Evolutionary conservation across 2,888 invertebrate species (phyloP), one percentile per base, ranked within the genome.

Genomic region (Spisula subtruncata): DNA sequence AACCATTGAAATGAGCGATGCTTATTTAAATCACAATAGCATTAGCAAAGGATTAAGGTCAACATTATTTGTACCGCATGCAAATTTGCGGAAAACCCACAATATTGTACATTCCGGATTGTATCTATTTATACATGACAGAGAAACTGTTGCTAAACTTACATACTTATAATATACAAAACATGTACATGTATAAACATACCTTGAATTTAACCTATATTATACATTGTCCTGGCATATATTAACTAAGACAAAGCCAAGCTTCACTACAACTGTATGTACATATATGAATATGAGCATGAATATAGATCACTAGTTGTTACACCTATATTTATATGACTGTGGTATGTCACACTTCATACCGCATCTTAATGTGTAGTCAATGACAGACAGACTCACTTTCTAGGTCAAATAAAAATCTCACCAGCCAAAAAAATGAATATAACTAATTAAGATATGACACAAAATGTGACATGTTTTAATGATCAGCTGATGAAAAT

Each of bases 331-430:
- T 66, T 66, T 66, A 51, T 51, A 66, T 10, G 60, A 66, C 25
- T 25, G n/a, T n/a, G 5, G 60, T 25, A 66, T 66, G 25, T 66
- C 25, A 66, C 25, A 66, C 60, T 25, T 10, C 8, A 25, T 66
- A 66, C 8, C 25, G 25, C 25, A 25, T 12, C 60, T 66, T 66
- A 51, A 12, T 1, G 16, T 16, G 51, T 51, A 12, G 51, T 51
- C 60, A 66, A 25, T 66, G 60, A 66, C 60, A 66, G 25, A 20
- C 60, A 66, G 60, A 12, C 60, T 66, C 60, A 66, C 60, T 66
- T 66, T 66, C 60, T 66, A 66, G 60, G 60, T 66, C 60, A 12
- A 66, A 25, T 66, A 25, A 66, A 66, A 66, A 8, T 48, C 48
- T 5, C 14, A 51, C 5, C 51, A 16, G 51, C 51, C 41, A 41